These are phyloP conservation scores for Heteromurus nitidus DNA, from an alignment of 2,888 invertebrate species.

Conservation along the genomic window DNA sequence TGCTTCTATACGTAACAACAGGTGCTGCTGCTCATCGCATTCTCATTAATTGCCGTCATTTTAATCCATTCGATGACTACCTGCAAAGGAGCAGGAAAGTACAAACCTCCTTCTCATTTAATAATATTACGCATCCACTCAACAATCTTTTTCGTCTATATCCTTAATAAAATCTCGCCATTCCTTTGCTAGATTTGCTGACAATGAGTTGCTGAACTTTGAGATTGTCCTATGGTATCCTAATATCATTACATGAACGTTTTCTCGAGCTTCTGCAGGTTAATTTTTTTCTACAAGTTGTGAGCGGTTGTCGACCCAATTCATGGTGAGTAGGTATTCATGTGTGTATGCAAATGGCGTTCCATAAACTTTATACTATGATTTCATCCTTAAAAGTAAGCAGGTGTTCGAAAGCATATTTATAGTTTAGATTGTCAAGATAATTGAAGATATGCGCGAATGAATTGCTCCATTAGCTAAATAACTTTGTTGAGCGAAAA, in stretches of 20 bases:
- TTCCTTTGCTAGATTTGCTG: too few relatives aligned
- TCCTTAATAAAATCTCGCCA: too few relatives aligned
- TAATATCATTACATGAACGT: too few relatives aligned
- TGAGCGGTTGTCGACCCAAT: conserved; percentile 58
- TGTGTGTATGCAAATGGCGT: conserved; percentile 20
- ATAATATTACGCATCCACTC: too few relatives aligned
- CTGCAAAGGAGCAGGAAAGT: conserved; percentile 28
- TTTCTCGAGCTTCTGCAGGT: too few relatives aligned
- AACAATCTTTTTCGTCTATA: too few relatives aligned
- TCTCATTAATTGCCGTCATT: conserved; percentile 55
- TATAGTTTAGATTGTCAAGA: conserved; percentile 23
- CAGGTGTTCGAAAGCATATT: conserved; percentile 47
- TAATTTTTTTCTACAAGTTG: too few relatives aligned
- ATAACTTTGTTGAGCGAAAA: neutral
- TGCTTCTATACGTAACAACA: conserved; percentile 57
- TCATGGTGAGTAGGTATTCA: conserved; percentile 38
- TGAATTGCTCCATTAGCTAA: conserved; percentile 33
- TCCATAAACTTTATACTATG: conserved; percentile 50
- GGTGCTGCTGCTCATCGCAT: conserved; percentile 36
- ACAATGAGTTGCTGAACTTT: too few relatives aligned
- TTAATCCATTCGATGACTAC: conserved; percentile 47
- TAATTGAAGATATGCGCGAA: neutral
- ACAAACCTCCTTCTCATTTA: neutral
- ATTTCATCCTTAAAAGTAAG: conserved; percentile 30
- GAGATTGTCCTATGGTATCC: too few relatives aligned